Evolutionary conservation across 1,140 invertebrate genomes (phyloP).

Genomic region (Acromyrmex heyeri): DNA sequence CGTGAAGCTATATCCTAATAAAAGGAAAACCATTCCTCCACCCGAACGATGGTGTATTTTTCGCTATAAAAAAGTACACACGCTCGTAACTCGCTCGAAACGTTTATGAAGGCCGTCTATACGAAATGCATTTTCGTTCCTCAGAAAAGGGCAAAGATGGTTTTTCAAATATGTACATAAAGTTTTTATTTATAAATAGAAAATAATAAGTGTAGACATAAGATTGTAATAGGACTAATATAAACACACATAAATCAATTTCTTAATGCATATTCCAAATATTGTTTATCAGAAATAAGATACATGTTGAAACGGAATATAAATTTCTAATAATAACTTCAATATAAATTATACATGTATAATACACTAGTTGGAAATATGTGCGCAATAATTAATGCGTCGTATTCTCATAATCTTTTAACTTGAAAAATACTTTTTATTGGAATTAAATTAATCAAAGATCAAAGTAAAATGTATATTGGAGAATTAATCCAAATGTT

Average conservation of each 20-base stretch:
- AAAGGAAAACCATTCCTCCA: constrained; percentile 57
- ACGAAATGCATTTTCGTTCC: constrained; percentile 20
- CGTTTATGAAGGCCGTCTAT: not conserved
- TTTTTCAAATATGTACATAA: not conserved
- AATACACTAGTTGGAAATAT: no score
- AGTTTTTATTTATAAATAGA: not conserved
- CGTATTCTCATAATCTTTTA: no score
- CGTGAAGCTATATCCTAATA: constrained; percentile 69
- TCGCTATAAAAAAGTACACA: constrained; percentile 38
- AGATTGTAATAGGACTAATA: not conserved
- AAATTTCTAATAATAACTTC: no score
- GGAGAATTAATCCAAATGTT: not conserved
- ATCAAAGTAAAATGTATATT: not conserved
- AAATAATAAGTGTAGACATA: not conserved
- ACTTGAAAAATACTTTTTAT: no score
- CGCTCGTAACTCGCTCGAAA: constrained; percentile 40
- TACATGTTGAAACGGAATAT: not conserved
- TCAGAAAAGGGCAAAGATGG: no score
- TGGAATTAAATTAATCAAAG: not conserved
- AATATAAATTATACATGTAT: no score
- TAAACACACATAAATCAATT: not conserved
- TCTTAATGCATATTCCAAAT: not conserved
- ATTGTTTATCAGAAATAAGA: not conserved
- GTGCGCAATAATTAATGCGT: no score
- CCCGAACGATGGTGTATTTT: constrained; percentile 45